Base-by-base conservation (phyloP, 2,888 invertebrate genomes). In the Mayetiola destructor region DNA sequence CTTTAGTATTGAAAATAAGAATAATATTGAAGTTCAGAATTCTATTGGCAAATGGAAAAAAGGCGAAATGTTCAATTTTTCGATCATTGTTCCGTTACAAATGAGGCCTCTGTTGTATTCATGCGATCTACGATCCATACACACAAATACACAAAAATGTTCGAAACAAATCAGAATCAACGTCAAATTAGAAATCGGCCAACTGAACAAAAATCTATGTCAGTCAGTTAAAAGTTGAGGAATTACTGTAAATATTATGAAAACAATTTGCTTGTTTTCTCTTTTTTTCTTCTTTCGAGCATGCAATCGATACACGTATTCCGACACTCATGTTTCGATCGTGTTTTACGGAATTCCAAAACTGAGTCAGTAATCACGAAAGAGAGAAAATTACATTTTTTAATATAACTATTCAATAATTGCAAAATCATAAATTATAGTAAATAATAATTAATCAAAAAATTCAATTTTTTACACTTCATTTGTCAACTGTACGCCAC, bases 391-490 rank as follows among this genome's bases (percentile, higher is more conserved):
- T 4, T 27, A 3, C 27, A 48, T 48, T 27, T n/a, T n/a, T n/a
- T n/a, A n/a, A n/a, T n/a, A n/a, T n/a, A n/a, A n/a, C n/a, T n/a
- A n/a, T n/a, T n/a, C n/a, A n/a, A n/a, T n/a, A n/a, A n/a, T n/a
- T n/a, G n/a, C n/a, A n/a, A n/a, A n/a, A n/a, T n/a, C n/a, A n/a
- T n/a, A n/a, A n/a, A n/a, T n/a, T n/a, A n/a, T n/a, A n/a, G n/a
- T n/a, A n/a, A n/a, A n/a, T n/a, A 48, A 48, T 48, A 48, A 48
- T 27, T 48, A 2, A 48, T 48, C 20, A 21, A 21, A 23, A n/a
- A 48, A 27, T 27, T 27, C 48, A 48, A 16, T 23, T 23, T 27
- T 48, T 48, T 27, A 48, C 48, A 48, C 48, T 48, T 48, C 48
- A 48, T 48, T 48, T 48, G 27, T 48, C 27, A 27, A 6, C 48